Base-by-base conservation (phyloP, 1,140 invertebrate species). In the Eumeta japonica region DNA sequence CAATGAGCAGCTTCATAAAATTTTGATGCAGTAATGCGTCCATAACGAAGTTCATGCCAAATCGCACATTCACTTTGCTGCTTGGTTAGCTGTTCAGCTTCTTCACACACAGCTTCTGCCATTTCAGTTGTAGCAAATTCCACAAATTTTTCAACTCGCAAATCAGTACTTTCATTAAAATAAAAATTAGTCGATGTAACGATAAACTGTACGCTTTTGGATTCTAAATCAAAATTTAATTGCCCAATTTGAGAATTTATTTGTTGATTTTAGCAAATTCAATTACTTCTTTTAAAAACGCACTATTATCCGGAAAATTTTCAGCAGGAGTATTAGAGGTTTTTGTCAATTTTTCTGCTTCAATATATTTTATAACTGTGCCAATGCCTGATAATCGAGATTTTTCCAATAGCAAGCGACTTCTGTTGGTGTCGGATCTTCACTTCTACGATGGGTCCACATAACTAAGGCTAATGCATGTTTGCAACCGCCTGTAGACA, bases 391-490 rank as follows among this genome's bases (percentile, higher is more conserved):
- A 48, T 2, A 50, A 32, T 14, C 33, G 40, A 24, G 20, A 24
- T 53, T 58, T 33, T 45, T 42, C 55, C 55, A 62, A 34, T 64
- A 62, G 30, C 57, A 62, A 14, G 37, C 43, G 3, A 48, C 28
- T 17, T 46, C 43, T 3, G 62, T 62, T n/a, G 43, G 42, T 10
- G 59, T 36, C 10, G 58, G 55, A 10, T 63, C 52, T 48, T 63
- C 61, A 36, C 35, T 53, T 28, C 58, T 38, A 18, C 58, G 28
- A 39, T 68, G 51, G 10, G 58, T 14, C 55, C 62, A 63, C 45
- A 59, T 55, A 10, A 67, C 36, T 42, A 65, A 55, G n/a, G 55
- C 56, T 9, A 54, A 35, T 4, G 48, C 50, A 52, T 66, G 63
- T 45, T 66, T 67, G 34, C 63, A 67, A 14, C 51, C 53, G 3